A percentile compares a stretch with the other conserved stretches of the same genome.
Evolutionary conservation across 2,888 invertebrate genomes (phyloP).

Genomic region (Heteromurus nitidus): DNA sequence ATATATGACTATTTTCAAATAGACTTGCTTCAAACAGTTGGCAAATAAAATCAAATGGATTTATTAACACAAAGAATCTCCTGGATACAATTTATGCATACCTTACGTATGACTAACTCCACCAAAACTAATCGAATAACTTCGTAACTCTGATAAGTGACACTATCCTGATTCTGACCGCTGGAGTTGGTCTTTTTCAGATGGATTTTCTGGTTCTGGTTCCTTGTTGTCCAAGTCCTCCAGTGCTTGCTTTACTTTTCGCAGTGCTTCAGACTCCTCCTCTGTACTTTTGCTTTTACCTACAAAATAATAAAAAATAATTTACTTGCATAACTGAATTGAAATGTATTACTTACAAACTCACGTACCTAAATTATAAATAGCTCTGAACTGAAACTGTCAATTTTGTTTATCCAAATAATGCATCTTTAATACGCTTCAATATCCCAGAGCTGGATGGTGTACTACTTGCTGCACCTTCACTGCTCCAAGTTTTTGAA

Average conservation of each 20-base stretch:
- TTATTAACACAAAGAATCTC: no score
- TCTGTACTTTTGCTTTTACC: conserved; percentile 53
- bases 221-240: conserved; percentile 26
- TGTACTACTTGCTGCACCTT: conserved; percentile 71
- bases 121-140: no score
- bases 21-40: no score
- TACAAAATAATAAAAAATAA: conserved; percentile 27
- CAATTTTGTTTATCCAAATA: conserved; percentile 77
- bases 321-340: not conserved
- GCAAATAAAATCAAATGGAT: no score
- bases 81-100: no score
- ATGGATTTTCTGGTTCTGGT: not conserved
- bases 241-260: conserved; percentile 45
- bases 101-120: no score
- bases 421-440: conserved; percentile 80
- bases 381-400: not conserved
- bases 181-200: no score
- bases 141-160: no score
- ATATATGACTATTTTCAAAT: no score
- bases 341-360: not conserved
- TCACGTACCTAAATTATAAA: not conserved
- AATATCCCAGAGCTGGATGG: conserved; percentile 78
- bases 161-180: conserved; percentile 30
- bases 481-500: conserved; percentile 72
- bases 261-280: conserved; percentile 53